phyloP scores from a whole-genome alignment of 2,888 invertebrate species.

The Drosophila gaucha region DNA sequence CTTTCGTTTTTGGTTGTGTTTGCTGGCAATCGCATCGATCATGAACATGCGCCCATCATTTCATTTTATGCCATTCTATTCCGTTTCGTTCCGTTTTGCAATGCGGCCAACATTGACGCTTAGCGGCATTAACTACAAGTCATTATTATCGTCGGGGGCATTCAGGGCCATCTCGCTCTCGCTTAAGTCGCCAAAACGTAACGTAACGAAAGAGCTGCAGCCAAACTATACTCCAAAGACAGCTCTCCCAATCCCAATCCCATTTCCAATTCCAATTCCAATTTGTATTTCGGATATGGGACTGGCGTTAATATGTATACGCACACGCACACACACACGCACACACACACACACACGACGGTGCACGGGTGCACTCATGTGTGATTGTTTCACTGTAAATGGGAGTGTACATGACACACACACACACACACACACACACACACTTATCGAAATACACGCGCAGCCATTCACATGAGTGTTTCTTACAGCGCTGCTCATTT shows the following conservation, averaged over 20 bases:
- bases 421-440: constrained; percentile 13
- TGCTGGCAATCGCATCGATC: constrained; percentile 50
- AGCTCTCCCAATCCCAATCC: constrained; percentile 17
- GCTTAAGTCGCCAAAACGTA: constrained; percentile 17
- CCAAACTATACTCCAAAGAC: constrained; percentile 40
- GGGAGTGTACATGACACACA: constrained; percentile 25
- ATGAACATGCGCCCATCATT: constrained; percentile 16
- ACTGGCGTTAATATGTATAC: constrained; percentile 58
- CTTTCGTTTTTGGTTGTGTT: no score
- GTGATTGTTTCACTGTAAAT: constrained; percentile 63
- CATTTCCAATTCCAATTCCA: constrained; percentile 58
- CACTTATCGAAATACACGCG: constrained; percentile 10
- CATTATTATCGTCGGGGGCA: constrained; percentile 75
- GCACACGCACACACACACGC: constrained; percentile 18
- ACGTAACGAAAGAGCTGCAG: constrained; percentile 25
- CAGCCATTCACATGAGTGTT: constrained; percentile 14
- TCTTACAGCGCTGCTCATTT: constrained; percentile 34
- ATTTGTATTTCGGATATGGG: constrained; percentile 64
- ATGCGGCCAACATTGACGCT: constrained; percentile 53
- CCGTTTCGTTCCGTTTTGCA: constrained; percentile 4
- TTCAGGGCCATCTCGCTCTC: constrained; percentile 30
- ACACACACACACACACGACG: neutral
- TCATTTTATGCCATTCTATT: constrained; percentile 2
- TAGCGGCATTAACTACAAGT: constrained; percentile 69
- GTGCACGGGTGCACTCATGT: constrained; percentile 61